Conservation (phyloP, 2,797 vertebrate genomes). For the Mus caroli region DNA sequence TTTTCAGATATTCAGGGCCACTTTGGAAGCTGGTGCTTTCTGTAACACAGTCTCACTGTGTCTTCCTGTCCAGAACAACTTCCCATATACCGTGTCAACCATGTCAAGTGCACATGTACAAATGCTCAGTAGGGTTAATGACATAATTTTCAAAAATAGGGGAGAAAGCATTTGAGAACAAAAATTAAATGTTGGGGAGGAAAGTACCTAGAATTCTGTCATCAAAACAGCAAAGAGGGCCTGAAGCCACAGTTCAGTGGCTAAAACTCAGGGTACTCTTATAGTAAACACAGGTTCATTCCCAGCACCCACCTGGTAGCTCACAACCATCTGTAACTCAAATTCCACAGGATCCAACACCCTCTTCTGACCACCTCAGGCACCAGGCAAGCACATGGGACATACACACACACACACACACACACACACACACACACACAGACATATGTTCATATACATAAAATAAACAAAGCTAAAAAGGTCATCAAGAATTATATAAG, state of each 20-base stretch:
- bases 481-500: neutral
- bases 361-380: neutral
- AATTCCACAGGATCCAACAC: neutral
- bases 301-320: neutral
- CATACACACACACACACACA: neutral
- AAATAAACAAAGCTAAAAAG: neutral
- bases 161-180: constrained; percentile 32
- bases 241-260: neutral
- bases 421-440: neutral
- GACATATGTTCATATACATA: neutral
- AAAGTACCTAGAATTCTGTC: neutral
- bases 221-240: constrained; percentile 42
- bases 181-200: neutral
- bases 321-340: neutral
- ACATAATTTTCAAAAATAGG: constrained; percentile 46
- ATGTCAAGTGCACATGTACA: constrained; percentile 1
- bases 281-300: neutral
- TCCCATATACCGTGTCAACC: constrained; percentile 7
- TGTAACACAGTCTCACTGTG: neutral
- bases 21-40: neutral
- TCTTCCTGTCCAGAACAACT: neutral
- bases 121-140: neutral
- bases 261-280: neutral
- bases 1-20: constrained; percentile 40
- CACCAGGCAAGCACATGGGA: neutral